A percentile compares a stretch with the other conserved stretches of the same genome.
Conservation (phyloP, 2,888 invertebrate genomes). For the Trissolcus brochymenae region DNA sequence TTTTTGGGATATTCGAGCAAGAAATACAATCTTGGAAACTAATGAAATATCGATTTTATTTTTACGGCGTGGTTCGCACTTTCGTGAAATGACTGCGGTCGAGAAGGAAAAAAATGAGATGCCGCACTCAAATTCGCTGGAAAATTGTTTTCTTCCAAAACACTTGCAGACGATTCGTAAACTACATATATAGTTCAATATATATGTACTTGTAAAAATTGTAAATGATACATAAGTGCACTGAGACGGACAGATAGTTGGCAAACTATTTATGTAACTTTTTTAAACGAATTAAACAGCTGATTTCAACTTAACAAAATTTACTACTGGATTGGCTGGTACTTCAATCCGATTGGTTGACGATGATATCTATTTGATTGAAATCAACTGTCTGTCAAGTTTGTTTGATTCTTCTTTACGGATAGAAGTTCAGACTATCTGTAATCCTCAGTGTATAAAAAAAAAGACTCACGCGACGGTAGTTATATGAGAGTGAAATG, state of each 20-base stretch:
- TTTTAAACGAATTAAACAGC: too few species aligned
- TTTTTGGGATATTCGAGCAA: conserved; percentile 46
- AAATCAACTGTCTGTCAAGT: too few species aligned
- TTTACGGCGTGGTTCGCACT: conserved; percentile 12
- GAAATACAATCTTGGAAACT: conserved; percentile 46
- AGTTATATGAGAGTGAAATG: conserved; percentile 43
- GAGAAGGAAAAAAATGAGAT: background rate
- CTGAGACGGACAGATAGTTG: too few species aligned
- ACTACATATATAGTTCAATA: conserved; percentile 60
- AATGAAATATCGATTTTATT: conserved; percentile 54
- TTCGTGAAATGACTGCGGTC: conserved; percentile 6
- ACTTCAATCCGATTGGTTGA: too few species aligned
- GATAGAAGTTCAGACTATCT: too few species aligned
- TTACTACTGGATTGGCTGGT: too few species aligned
- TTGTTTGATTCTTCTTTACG: too few species aligned
- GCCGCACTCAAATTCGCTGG: conserved; percentile 19
- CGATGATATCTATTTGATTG: too few species aligned
- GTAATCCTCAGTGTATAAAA: too few species aligned
- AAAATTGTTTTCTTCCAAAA: conserved; percentile 54
- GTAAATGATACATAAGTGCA: conserved; percentile 52
- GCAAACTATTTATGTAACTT: conserved; percentile 45
- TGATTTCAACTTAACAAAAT: too few species aligned
- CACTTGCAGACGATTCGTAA: conserved; percentile 55
- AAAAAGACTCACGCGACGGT: too few species aligned
- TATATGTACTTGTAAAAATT: conserved; percentile 56